phyloP scores from a whole-genome alignment of 2,888 invertebrate genomes.

The Lymantria dispar region DNA sequence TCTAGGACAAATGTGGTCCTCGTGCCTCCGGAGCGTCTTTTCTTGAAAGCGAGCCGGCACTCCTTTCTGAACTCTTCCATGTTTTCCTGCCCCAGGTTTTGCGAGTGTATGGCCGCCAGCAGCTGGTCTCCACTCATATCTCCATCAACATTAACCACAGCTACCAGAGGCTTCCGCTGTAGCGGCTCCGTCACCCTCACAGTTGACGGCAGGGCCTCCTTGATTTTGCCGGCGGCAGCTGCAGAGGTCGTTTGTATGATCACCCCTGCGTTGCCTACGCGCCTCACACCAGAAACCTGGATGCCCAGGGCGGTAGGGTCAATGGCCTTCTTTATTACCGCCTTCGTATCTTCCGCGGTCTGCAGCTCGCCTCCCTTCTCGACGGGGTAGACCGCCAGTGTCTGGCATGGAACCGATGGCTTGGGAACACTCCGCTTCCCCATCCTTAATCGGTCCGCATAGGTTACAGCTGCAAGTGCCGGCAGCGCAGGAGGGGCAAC shows the following conservation, averaged over 20 bases:
- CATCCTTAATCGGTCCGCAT: no score
- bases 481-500: no score
- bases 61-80: background rate
- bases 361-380: background rate
- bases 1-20: background rate
- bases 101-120: background rate
- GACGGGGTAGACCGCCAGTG: slow-evolving; percentile 12
- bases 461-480: no score
- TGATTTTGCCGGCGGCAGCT: no score
- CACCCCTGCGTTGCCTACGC: background rate
- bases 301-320: slow-evolving; percentile 2
- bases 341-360: slow-evolving; percentile 11
- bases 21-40: background rate
- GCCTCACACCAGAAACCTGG: background rate
- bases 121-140: slow-evolving; percentile 3
- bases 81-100: background rate
- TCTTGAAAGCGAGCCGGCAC: background rate
- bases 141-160: background rate
- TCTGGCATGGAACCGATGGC: slow-evolving; percentile 1
- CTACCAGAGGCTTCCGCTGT: slow-evolving; percentile 3
- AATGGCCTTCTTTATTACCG: background rate
- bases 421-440: background rate
- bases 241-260: slow-evolving; percentile 7
- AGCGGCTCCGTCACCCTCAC: slow-evolving; percentile 7
- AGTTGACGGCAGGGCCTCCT: no score